These are phyloP conservation scores for Xestia xanthographa DNA, from an alignment of 2,888 invertebrate species.

Conservation along the genomic window DNA sequence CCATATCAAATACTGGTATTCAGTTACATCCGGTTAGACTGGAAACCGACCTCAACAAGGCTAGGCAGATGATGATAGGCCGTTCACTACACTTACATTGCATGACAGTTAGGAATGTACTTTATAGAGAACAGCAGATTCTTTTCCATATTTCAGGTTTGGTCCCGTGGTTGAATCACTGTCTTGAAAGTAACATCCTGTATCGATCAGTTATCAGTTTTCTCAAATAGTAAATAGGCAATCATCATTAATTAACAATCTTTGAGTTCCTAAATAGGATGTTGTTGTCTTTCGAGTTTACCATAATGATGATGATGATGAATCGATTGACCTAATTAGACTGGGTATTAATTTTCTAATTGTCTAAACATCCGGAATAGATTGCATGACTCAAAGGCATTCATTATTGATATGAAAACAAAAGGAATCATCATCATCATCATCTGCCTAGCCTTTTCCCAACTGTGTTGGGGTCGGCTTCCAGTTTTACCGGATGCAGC, in stretches of 20 bases:
- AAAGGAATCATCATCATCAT: no score
- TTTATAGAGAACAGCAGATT: background rate
- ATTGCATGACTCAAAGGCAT: background rate
- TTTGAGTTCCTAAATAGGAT: constrained; percentile 11
- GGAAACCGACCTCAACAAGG: no score
- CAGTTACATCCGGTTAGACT: no score
- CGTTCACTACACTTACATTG: background rate
- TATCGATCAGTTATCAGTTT: background rate
- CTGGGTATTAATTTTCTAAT: constrained; percentile 27
- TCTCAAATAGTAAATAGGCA: constrained; percentile 3
- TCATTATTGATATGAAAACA: background rate
- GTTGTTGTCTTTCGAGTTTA: constrained; percentile 3
- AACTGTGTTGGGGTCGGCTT: no score
- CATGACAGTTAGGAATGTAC: background rate
- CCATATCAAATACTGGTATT: no score
- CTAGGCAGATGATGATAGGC: background rate
- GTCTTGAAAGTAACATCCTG: background rate
- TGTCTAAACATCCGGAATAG: constrained; percentile 31
- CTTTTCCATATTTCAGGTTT: background rate
- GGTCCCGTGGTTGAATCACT: background rate
- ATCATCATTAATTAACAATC: constrained; percentile 43
- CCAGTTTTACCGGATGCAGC: no score
- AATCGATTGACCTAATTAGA: constrained; percentile 25
- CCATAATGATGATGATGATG: constrained; percentile 24
- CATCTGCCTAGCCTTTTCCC: no score